phyloP scores from a whole-genome alignment of 2,113 vertebrate genomes.

The Microtus ochrogaster region DNA sequence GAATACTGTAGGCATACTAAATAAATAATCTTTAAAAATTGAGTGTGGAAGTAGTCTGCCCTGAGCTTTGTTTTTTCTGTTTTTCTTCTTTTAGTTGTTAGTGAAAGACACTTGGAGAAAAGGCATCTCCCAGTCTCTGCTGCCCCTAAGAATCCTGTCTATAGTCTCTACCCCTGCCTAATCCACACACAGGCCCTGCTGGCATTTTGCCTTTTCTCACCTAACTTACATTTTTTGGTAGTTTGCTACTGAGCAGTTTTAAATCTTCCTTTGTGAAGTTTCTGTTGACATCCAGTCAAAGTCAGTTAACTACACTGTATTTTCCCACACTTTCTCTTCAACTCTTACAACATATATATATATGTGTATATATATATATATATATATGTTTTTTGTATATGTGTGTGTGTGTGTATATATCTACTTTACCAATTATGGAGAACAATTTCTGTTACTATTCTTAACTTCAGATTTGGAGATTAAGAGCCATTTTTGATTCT shows the following conservation, averaged over 20 bases:
- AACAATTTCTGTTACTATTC: slow-evolving; percentile 33
- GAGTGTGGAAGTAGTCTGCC: slow-evolving; percentile 37
- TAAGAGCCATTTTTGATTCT: slow-evolving; percentile 18
- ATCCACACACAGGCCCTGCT: not conserved
- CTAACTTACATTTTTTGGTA: not conserved
- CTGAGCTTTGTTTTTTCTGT: not conserved
- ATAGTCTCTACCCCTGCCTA: not conserved
- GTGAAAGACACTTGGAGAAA: not conserved
- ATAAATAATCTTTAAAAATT: not conserved
- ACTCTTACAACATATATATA: not conserved
- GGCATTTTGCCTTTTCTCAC: not conserved
- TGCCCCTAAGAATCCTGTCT: not conserved
- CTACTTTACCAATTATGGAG: slow-evolving; percentile 13
- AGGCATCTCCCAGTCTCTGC: not conserved
- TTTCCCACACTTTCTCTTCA: slow-evolving; percentile 16
- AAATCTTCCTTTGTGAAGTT: not conserved
- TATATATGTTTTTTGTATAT: too few relatives aligned
- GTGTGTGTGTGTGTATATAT: too few relatives aligned
- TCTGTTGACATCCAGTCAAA: not conserved
- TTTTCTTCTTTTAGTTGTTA: slow-evolving; percentile 16
- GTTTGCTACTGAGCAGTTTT: not conserved
- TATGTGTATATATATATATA: too few relatives aligned
- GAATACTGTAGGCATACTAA: too few relatives aligned
- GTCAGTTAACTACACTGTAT: not conserved
- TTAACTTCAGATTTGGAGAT: slow-evolving; percentile 49